phyloP scores from a whole-genome alignment of 1,140 invertebrate species.

The Macrosteles quadrilineatus region DNA sequence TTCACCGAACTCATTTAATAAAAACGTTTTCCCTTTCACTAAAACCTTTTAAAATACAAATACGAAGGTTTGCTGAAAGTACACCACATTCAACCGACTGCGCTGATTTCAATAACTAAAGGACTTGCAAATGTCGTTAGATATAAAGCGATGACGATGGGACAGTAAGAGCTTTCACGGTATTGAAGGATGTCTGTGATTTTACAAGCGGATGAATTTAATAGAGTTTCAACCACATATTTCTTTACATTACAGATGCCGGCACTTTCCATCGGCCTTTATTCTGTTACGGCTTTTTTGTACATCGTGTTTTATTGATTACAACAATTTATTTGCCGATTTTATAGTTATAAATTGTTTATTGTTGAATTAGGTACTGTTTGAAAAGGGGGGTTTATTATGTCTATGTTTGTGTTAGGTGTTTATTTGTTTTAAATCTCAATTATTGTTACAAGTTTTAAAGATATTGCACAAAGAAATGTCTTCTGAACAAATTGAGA shows the following conservation, averaged over 20 bases:
- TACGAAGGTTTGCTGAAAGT: no score
- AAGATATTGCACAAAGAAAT: no score
- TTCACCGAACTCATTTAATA: no score
- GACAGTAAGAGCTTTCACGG: conserved; percentile 19
- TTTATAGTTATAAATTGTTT: no score
- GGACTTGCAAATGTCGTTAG: conserved; percentile 2
- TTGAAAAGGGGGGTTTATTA: no score
- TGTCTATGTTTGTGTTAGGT: no score
- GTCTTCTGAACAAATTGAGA: no score
- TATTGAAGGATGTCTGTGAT: conserved; percentile 25
- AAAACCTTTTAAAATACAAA: no score
- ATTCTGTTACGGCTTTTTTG: conserved; percentile 2
- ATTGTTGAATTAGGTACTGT: no score
- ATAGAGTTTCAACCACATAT: conserved; percentile 22
- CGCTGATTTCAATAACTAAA: conserved; percentile 14
- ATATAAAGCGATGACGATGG: conserved; percentile 8
- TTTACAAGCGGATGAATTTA: conserved; percentile 25
- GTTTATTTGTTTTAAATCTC: no score
- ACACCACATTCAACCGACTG: background rate
- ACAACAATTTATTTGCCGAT: background rate
- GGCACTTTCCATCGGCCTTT: background rate
- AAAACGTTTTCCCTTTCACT: no score
- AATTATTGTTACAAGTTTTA: no score
- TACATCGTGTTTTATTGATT: background rate
- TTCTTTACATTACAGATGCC: conserved; percentile 2